Evolutionary conservation across 1,140 invertebrate genomes (phyloP).

Genomic region (Brachionus koreanus): DNA sequence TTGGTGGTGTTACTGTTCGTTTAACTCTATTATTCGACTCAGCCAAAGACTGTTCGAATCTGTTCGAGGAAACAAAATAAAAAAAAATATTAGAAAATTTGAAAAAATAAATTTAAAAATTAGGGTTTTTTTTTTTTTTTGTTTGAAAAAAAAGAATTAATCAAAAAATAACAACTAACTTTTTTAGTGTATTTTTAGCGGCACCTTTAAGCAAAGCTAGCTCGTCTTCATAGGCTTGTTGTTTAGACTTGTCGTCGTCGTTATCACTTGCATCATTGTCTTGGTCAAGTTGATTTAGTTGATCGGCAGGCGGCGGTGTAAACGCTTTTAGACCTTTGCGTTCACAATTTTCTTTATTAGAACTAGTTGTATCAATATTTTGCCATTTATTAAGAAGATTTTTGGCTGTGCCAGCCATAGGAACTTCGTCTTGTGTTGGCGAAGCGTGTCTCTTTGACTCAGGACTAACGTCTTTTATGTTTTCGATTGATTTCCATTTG

Average conservation of each 20-base stretch:
- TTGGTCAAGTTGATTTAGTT: background rate
- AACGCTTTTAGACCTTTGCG: background rate
- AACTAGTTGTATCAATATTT: background rate
- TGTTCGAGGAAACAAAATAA: background rate
- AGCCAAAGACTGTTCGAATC: constrained; percentile 37
- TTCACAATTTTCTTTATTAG: background rate
- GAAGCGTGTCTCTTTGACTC: background rate
- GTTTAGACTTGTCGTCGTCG: background rate
- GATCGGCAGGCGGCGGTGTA: background rate
- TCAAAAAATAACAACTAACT: background rate
- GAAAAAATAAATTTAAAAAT: background rate
- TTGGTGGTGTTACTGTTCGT: constrained; percentile 32
- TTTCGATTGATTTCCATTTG: constrained; percentile 42
- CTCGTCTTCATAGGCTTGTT: constrained; percentile 13
- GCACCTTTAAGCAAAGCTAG: constrained; percentile 25
- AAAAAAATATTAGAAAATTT: no score
- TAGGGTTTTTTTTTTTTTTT: background rate
- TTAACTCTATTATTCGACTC: constrained; percentile 20
- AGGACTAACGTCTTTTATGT: constrained; percentile 23
- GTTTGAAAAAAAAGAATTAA: background rate
- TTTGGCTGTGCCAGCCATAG: background rate
- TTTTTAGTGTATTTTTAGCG: background rate
- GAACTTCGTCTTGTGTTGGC: background rate
- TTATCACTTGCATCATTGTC: background rate
- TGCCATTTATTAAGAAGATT: constrained; percentile 19